Evolutionary conservation across 2,797 vertebrate genomes (phyloP).

Genomic region (Dermochelys coriacea): DNA sequence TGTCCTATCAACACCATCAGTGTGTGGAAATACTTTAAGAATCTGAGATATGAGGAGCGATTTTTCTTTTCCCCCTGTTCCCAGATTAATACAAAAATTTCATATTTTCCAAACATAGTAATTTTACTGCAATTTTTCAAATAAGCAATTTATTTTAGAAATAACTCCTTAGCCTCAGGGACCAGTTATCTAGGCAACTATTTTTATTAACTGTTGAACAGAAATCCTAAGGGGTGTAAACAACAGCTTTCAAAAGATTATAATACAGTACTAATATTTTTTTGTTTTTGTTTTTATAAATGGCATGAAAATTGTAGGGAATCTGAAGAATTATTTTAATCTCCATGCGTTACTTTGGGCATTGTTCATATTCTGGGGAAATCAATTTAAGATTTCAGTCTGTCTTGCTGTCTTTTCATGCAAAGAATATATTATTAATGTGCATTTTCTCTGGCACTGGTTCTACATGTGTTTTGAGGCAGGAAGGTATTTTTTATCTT

Average conservation of each 20-base stretch:
- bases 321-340: constrained; percentile 62
- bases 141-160: constrained; percentile 70
- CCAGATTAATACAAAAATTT: constrained; percentile 40
- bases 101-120: constrained; percentile 27
- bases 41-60: not conserved
- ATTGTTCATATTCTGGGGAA: constrained; percentile 57
- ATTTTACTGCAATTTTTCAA: constrained; percentile 53
- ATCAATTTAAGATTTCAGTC: constrained; percentile 47
- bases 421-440: constrained; percentile 56
- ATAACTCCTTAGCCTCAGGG: constrained; percentile 18
- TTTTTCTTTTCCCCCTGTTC: not conserved
- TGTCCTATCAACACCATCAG: rapidly evolving
- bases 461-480: constrained; percentile 36
- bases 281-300: constrained; percentile 53
- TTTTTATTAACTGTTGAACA: constrained; percentile 52
- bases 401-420: not conserved
- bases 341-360: constrained; percentile 29
- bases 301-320: constrained; percentile 21
- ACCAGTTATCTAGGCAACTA: constrained; percentile 52
- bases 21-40: not conserved
- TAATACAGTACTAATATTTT: constrained; percentile 41
- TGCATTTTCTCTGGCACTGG: constrained; percentile 43
- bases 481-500: constrained; percentile 66
- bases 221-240: constrained; percentile 8
- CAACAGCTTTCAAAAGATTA: constrained; percentile 1